phyloP scores from a whole-genome alignment of 2,888 invertebrate genomes.

The Pogonocherus hispidulus region DNA sequence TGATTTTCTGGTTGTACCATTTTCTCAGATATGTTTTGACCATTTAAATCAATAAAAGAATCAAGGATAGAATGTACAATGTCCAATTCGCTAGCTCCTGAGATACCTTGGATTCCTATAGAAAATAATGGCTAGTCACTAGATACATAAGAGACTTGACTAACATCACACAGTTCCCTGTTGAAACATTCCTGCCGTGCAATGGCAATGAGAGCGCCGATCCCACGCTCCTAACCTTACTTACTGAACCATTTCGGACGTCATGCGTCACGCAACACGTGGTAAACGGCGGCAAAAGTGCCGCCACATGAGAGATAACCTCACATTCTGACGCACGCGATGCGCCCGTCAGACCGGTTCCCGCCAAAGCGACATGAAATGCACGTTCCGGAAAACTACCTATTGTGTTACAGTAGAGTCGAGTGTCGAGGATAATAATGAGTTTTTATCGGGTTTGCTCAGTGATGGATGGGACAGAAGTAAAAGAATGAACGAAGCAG shows the following conservation, averaged over 20 bases:
- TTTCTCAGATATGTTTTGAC: too few species aligned
- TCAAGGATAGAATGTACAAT: too few species aligned
- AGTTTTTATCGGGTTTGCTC: not conserved
- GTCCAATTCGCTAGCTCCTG: too few species aligned
- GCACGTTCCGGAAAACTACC: slow-evolving; percentile 18
- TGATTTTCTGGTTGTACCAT: too few species aligned
- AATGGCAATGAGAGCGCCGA: slow-evolving; percentile 22
- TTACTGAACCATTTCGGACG: slow-evolving; percentile 45
- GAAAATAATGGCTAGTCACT: too few species aligned
- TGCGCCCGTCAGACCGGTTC: slow-evolving; percentile 4
- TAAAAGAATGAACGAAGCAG: too few species aligned
- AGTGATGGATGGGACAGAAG: not conserved
- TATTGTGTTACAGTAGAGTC: not conserved
- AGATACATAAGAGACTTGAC: not conserved
- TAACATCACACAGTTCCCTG: not conserved
- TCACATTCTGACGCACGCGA: slow-evolving; percentile 24
- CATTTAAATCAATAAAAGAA: too few species aligned
- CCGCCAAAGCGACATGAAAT: slow-evolving; percentile 8
- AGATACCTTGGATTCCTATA: too few species aligned
- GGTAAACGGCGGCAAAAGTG: slow-evolving; percentile 46
- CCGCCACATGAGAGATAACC: slow-evolving; percentile 15
- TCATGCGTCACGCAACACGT: slow-evolving; percentile 46
- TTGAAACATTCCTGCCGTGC: slow-evolving; percentile 16
- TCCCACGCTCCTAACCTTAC: slow-evolving; percentile 57
- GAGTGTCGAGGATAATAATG: not conserved